Percentiles rank a stretch among this genome's conserved stretches.
Evolutionary conservation across 2,888 invertebrate species (phyloP).

Genomic region (Chalcis sispes): DNA sequence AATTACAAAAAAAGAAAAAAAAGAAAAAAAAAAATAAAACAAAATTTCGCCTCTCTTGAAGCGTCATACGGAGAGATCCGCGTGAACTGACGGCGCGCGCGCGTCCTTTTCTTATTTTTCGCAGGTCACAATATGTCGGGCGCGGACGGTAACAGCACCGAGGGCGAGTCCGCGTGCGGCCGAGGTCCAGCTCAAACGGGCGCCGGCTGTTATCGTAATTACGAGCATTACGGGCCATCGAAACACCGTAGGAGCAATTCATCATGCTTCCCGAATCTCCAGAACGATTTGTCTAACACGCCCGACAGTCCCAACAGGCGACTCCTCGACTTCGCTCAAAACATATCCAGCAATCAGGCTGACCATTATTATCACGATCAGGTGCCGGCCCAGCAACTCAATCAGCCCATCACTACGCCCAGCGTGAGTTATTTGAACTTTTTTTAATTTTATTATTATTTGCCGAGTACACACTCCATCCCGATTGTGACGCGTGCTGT

Average conservation of each 20-base stretch:
- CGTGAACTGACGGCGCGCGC: conserved; percentile 33
- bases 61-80: background rate
- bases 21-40: conserved; percentile 1
- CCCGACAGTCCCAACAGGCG: conserved; percentile 74
- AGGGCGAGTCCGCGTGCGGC: conserved; percentile 80
- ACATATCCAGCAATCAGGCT: conserved; percentile 71
- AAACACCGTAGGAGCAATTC: conserved; percentile 78
- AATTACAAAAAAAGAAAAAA: background rate
- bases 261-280: conserved; percentile 74
- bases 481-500: conserved; percentile 37
- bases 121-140: conserved; percentile 95
- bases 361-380: conserved; percentile 74
- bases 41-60: conserved; percentile 11
- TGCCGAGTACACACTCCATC: background rate
- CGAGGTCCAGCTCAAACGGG: conserved; percentile 85
- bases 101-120: conserved; percentile 53
- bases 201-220: conserved; percentile 87
- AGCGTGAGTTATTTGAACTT: conserved; percentile 69
- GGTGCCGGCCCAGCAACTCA: conserved; percentile 70
- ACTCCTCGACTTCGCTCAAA: conserved; percentile 73
- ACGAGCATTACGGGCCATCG: conserved; percentile 78
- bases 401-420: conserved; percentile 72
- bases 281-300: conserved; percentile 72
- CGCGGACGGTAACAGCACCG: conserved; percentile 90
- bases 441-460: background rate